Conservation (phyloP, 1,140 invertebrate genomes). For the Tetragonula clypearis region DNA sequence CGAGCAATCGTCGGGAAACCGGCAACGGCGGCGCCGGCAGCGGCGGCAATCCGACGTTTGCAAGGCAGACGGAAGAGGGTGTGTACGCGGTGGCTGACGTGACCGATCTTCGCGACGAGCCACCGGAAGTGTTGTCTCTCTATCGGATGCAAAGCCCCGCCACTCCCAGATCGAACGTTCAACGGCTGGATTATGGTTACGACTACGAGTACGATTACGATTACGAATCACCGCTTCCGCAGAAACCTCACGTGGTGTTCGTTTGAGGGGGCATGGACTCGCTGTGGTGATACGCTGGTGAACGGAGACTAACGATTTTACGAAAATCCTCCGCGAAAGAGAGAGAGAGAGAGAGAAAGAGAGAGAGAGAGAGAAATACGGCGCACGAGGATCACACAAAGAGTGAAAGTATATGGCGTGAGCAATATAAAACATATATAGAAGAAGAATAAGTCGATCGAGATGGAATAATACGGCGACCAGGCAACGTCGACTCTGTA, state of each 20-base stretch:
- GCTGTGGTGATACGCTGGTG: background rate
- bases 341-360: background rate
- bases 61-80: constrained; percentile 64
- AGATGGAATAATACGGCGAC: constrained; percentile 34
- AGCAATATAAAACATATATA: background rate
- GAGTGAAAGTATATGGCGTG: constrained; percentile 3
- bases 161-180: constrained; percentile 56
- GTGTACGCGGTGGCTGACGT: constrained; percentile 78
- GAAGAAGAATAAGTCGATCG: constrained; percentile 9
- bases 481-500: constrained; percentile 69
- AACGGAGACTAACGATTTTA: too few species aligned
- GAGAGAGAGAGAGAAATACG: background rate
- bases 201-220: constrained; percentile 77
- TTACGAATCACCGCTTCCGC: constrained; percentile 70
- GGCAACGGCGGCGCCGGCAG: too few species aligned
- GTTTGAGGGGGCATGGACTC: constrained; percentile 65
- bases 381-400: constrained; percentile 16
- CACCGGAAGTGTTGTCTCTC: constrained; percentile 74
- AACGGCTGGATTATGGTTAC: constrained; percentile 65
- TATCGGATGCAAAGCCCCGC: constrained; percentile 72
- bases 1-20: constrained; percentile 33
- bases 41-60: constrained; percentile 14
- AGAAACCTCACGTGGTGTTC: constrained; percentile 80
- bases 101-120: constrained; percentile 72
- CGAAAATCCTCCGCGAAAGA: too few species aligned